phyloP scores from a whole-genome alignment of 2,113 vertebrate species.

The Tenebrosternarchus preto region DNA sequence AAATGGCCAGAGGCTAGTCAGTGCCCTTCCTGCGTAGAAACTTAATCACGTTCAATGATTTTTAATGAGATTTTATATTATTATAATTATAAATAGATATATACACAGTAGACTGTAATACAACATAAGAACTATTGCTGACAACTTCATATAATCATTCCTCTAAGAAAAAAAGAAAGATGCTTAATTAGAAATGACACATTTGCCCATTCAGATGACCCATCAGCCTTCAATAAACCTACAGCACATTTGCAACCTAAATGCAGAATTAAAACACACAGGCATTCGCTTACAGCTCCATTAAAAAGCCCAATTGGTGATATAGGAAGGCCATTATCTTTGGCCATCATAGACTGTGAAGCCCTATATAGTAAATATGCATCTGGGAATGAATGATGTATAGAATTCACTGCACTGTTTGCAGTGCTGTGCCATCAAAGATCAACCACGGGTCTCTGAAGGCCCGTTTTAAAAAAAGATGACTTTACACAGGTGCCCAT shows the following conservation, averaged over 20 bases:
- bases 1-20: background rate
- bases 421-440: constrained; percentile 25
- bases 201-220: background rate
- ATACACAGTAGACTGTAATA: no score
- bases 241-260: constrained; percentile 7
- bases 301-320: constrained; percentile 40
- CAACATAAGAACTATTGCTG: no score
- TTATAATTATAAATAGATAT: no score
- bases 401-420: constrained; percentile 37
- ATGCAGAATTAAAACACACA: constrained; percentile 24
- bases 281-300: constrained; percentile 25
- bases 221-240: background rate
- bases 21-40: background rate
- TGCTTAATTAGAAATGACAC: background rate
- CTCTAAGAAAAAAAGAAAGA: no score
- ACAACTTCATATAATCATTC: no score
- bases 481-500: constrained; percentile 35
- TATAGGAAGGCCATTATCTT: constrained; percentile 28
- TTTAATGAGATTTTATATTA: background rate
- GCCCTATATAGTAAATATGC: constrained; percentile 10
- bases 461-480: constrained; percentile 37
- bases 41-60: background rate
- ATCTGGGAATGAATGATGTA: background rate
- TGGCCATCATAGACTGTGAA: background rate
- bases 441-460: constrained; percentile 18